Evolutionary conservation across 2,797 vertebrate species (phyloP), one percentile per base, ranked within the genome.

Genomic region (Dipus sagitta): DNA sequence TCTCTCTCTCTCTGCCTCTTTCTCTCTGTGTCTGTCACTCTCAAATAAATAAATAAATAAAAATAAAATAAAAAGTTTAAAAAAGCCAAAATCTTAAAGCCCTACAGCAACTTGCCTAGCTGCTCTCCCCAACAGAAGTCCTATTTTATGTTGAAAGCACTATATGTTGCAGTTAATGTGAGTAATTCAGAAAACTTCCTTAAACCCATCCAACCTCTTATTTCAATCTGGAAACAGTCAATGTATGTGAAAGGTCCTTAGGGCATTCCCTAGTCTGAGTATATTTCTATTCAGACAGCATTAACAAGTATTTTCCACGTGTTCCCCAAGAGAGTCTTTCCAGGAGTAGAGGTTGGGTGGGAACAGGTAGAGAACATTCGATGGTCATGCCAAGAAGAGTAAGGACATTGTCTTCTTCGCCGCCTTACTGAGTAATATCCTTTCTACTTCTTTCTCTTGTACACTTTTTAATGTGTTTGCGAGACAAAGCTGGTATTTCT

Each of bases 171-270:
- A 83, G 82, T 58, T 77, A 77, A 54, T 0, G 3, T 42, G 38
- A 58, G 82, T 32, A 82, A 62, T 81, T 90, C 77, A 84, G 34
- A 87, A 91, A 87, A 54, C 24, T 18, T 17, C 47, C 72, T 91
- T 74, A 77, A 58, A 72, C 30, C 47, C 47, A n/a, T 67, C 72
- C 84, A 71, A 26, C 12, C 23, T 65, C 70, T 86, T 91, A 70
- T 62, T 74, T 70, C 84, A 87, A 87, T 91, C 52, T 78, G 86
- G 70, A 52, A 96, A 79, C 52, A 38, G 47, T 54, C 64, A 4
- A 28, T 81, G 83, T 88, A 52, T 54, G 38, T 72, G 85, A 95
- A 94, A 95, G 30, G 5, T 24, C 13, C n/a, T 91, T 77, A 71
- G 88, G 42, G 30, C 24, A 95, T 84, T 86, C 67, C 11, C 26